Evolutionary conservation across 2,797 vertebrate genomes (phyloP), one percentile per base, ranked within the genome.

Genomic region (Hippocampus kuda): DNA sequence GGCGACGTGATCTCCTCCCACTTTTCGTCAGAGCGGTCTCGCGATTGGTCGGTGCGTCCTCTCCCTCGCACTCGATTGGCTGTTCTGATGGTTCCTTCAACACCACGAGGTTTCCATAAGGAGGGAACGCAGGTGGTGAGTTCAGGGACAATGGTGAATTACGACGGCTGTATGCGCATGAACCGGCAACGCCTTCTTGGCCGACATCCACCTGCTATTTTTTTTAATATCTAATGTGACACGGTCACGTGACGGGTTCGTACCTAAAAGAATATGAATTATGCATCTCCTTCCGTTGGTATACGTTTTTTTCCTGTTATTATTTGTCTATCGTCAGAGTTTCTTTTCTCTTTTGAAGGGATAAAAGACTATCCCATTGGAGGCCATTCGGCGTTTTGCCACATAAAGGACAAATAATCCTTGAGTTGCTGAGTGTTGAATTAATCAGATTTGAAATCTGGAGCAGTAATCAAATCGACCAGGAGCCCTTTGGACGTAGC

Each of bases 1-100:
- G 76, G 68, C 44, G 69, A 48, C 1, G 44, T 1, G 77, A 74
- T 46, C 10, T 81, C 86, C 86, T 81, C 84, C 90, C 79, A 66
- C 22, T 22, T 38, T 27, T n/a, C 27, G 68, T 57, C n/a, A 9
- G 46, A 76, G 16, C 72, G 41, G 44, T 5, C 68, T 74, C 64
- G 2, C 74, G 2, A 86, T 82, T 88, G 86, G 89, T 49, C 65
- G 1, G 4, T 5, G 2, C 2, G n/a, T 65, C 49, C 53, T 53
- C 27, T 18, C 6, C 3, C 66, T 27, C 49, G 9, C 22, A 42
- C 70, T 18, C 1, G 18, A 83, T 86, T 87, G 85, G 85, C 67
- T 71, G 27, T 5, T 4, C 7, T 0, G 4, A 22, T 57, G 60
- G 82, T 76, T 76, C 9, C 72, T 70, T 75, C 7, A 20, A 48